Conservation (phyloP, 2,888 invertebrate species). For the Eumerus sabulonum region DNA sequence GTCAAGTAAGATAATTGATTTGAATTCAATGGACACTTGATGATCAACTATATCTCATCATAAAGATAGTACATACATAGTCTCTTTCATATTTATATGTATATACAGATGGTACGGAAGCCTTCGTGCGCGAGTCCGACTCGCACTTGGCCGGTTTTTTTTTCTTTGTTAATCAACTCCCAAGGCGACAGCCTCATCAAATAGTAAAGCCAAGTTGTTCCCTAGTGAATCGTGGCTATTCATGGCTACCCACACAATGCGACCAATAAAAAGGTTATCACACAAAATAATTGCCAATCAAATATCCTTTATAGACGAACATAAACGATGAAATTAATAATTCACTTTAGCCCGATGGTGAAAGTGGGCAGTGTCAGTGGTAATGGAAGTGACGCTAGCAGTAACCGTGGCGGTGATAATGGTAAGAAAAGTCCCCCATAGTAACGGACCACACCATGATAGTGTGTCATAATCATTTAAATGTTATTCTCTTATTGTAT, state of each 20-base stretch:
- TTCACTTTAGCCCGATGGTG: constrained; percentile 38
- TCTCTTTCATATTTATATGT: no score
- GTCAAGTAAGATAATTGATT: no score
- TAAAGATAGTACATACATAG: no score
- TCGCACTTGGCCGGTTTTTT: no score
- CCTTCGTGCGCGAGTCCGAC: no score
- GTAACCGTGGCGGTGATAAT: background rate
- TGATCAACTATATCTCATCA: no score
- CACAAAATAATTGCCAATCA: constrained; percentile 62
- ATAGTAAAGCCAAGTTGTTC: constrained; percentile 42
- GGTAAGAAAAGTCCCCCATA: background rate
- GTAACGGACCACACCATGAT: constrained; percentile 53
- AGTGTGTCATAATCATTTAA: constrained; percentile 63
- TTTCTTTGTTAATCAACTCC: constrained; percentile 51
- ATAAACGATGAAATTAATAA: constrained; percentile 61
- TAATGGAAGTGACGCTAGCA: no score
- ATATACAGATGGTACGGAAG: no score
- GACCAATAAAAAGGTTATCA: constrained; percentile 47
- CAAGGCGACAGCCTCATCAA: constrained; percentile 33
- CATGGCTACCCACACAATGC: background rate
- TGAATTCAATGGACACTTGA: no score
- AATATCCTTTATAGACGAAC: constrained; percentile 47
- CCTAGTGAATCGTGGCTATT: constrained; percentile 18
- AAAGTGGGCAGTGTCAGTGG: background rate
- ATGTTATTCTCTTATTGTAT: constrained; percentile 57